A percentile compares a stretch with the other conserved stretches of the same genome.
Conservation (phyloP, 1,140 invertebrate genomes). For the Zaprionus africanus region DNA sequence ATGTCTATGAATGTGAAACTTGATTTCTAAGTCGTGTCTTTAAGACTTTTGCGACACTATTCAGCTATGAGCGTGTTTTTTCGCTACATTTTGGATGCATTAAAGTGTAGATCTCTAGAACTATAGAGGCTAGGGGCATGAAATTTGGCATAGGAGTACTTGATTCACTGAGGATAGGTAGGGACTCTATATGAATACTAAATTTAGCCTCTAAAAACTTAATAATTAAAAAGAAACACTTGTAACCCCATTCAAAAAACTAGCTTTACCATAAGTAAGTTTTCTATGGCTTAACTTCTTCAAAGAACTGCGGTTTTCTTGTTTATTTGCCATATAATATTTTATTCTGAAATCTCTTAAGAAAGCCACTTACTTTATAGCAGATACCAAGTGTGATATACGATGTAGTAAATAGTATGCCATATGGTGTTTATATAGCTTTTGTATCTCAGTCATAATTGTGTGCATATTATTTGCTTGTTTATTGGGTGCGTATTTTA, state of each 20-base stretch:
- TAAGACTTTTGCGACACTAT: too few relatives aligned
- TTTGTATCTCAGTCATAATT: neutral
- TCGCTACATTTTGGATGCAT: neutral
- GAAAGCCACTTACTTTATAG: too few relatives aligned
- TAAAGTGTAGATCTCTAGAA: neutral
- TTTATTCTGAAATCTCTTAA: neutral
- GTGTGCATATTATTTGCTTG: neutral
- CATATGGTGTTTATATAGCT: neutral
- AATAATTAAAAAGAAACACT: too few relatives aligned
- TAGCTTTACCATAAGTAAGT: neutral
- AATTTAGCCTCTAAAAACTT: neutral
- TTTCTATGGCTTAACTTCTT: neutral
- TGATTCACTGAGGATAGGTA: neutral
- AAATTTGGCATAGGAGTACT: neutral
- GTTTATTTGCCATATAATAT: neutral
- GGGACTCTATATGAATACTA: neutral
- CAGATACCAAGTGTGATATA: too few relatives aligned
- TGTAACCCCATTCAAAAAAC: too few relatives aligned
- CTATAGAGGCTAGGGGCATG: neutral
- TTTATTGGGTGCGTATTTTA: conserved; percentile 29
- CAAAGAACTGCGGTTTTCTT: neutral
- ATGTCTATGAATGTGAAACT: neutral
- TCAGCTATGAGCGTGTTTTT: neutral
- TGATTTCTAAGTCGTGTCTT: neutral
- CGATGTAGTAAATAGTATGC: neutral